Conservation (phyloP, 1,140 invertebrate species). For the Plodia interpunctella region DNA sequence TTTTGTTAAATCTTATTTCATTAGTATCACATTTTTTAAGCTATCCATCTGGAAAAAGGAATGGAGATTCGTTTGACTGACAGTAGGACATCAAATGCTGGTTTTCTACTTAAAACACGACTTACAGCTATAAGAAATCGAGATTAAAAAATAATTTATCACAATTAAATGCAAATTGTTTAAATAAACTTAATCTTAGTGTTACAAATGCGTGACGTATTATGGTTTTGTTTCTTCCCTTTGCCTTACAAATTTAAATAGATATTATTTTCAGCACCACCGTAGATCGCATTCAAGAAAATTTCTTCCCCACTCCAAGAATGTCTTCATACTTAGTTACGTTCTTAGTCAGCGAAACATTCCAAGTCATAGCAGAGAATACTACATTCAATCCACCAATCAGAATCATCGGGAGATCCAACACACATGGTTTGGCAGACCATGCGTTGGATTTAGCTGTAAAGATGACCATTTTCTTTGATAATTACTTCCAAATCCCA, state of each 20-base stretch:
- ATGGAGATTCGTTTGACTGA: too few species aligned
- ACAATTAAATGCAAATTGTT: too few species aligned
- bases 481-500: constrained; percentile 61
- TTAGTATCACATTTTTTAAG: too few species aligned
- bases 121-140: too few species aligned
- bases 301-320: constrained; percentile 76
- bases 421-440: constrained; percentile 82
- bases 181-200: too few species aligned
- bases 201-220: too few species aligned
- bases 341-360: constrained; percentile 78
- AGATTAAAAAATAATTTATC: too few species aligned
- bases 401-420: constrained; percentile 71
- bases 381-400: constrained; percentile 45
- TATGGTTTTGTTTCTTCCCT: too few species aligned
- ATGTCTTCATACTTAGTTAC: constrained; percentile 93
- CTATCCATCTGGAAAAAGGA: too few species aligned
- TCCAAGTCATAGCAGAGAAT: constrained; percentile 53
- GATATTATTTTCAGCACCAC: constrained; percentile 24
- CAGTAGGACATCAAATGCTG: too few species aligned
- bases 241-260: constrained; percentile 2
- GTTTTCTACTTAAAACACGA: too few species aligned
- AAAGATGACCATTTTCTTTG: constrained; percentile 63
- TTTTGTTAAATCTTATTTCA: too few species aligned
- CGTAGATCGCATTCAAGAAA: constrained; percentile 30
- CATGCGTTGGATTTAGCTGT: constrained; percentile 58